Evolutionary conservation across 2,797 vertebrate species (phyloP).

Genomic region (Psittacula derbiana): DNA sequence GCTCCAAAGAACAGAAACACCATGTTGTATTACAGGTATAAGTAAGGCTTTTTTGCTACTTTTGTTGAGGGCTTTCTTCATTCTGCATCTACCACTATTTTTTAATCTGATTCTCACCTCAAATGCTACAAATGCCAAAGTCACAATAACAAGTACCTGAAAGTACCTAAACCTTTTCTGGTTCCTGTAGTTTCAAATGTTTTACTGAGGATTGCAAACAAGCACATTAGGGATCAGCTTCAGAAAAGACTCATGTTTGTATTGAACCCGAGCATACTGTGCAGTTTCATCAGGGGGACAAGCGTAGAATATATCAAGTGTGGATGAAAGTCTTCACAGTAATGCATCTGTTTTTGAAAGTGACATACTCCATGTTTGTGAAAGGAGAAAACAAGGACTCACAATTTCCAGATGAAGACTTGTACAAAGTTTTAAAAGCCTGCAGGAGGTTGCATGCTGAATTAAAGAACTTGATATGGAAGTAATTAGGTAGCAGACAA

Average conservation of each 20-base stretch:
- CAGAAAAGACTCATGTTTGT: not conserved
- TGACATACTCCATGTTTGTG: not conserved
- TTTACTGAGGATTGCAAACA: not conserved
- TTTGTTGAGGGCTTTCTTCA: not conserved
- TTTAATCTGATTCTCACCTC: not conserved
- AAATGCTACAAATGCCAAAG: not conserved
- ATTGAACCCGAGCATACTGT: not conserved
- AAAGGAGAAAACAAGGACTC: not conserved
- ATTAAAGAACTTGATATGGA: conserved; percentile 79
- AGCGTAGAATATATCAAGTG: not conserved
- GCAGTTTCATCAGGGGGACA: not conserved
- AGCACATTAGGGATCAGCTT: not conserved
- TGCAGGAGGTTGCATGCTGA: not conserved
- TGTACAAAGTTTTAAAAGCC: not conserved
- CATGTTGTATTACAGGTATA: not conserved
- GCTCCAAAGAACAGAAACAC: not conserved
- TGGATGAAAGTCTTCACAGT: not conserved
- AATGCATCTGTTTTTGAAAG: not conserved
- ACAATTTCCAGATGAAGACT: not conserved
- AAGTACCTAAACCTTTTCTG: not conserved
- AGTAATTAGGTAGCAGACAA: conserved; percentile 80
- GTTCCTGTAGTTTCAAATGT: not conserved
- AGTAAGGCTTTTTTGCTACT: not conserved
- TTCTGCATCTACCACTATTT: not conserved
- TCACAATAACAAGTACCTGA: not conserved